Conservation (phyloP, 2,888 invertebrate species). For the Polymixis lichenea region DNA sequence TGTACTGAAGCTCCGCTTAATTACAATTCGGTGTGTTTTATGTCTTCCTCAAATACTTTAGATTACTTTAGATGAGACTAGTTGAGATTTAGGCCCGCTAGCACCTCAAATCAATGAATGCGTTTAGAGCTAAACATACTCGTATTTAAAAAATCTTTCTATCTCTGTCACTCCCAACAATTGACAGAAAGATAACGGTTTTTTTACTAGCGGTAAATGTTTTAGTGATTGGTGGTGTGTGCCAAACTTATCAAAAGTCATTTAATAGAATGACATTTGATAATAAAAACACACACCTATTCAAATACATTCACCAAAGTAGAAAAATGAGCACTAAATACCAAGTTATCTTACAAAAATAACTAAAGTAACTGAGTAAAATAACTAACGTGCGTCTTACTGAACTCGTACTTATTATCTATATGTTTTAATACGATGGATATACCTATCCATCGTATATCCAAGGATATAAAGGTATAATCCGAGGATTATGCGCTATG, state of each 20-base stretch:
- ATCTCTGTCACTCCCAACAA: no score
- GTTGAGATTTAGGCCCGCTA: not conserved
- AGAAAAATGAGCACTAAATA: not conserved
- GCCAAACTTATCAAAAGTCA: no score
- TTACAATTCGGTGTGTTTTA: not conserved
- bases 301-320: not conserved
- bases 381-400: not conserved
- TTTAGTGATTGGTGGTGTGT: no score
- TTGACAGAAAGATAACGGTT: no score
- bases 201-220: no score
- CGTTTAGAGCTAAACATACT: no score
- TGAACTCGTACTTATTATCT: not conserved
- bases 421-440: constrained; percentile 4
- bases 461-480: no score
- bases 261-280: no score
- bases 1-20: not conserved
- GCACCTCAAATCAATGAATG: not conserved
- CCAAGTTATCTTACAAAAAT: no score
- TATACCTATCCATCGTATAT: no score
- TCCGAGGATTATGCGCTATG: constrained; percentile 66
- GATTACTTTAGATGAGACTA: not conserved
- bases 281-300: no score
- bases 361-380: not conserved
- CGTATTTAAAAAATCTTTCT: no score
- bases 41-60: not conserved